Evolutionary conservation across 2,888 invertebrate genomes (phyloP).

Genomic region (Platerodrilus igneus): DNA sequence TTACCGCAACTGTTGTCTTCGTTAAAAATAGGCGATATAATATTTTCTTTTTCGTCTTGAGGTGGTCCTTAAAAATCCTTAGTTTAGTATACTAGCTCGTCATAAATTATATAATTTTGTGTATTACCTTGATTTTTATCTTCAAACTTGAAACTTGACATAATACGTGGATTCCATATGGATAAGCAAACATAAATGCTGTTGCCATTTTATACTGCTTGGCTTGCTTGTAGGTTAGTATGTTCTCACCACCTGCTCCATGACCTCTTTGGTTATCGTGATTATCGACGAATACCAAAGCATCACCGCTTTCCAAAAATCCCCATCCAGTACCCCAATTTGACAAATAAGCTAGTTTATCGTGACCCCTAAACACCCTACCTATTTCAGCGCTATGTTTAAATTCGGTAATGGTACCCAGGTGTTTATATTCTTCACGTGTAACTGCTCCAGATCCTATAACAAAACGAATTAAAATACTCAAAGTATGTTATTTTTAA

Average conservation of each 20-base stretch:
- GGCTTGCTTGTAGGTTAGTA: conserved; percentile 65
- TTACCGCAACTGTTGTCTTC: conserved; percentile 61
- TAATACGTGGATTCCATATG: conserved; percentile 73
- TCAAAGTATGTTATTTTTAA: no score
- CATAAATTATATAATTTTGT: background rate
- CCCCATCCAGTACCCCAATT: conserved; percentile 66
- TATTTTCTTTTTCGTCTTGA: conserved; percentile 55
- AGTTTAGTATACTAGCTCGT: background rate
- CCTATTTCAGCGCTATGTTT: conserved; percentile 54
- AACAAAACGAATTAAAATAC: no score
- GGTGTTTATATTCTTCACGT: conserved; percentile 43
- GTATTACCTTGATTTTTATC: conserved; percentile 51
- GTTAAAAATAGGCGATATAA: conserved; percentile 63
- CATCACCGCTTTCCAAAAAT: conserved; percentile 50
- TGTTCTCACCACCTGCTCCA: conserved; percentile 56
- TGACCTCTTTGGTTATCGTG: conserved; percentile 73
- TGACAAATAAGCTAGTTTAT: conserved; percentile 60
- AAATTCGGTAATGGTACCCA: conserved; percentile 74
- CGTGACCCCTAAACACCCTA: conserved; percentile 55
- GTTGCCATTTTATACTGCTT: conserved; percentile 70
- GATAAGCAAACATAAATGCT: conserved; percentile 83
- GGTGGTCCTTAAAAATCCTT: conserved; percentile 77
- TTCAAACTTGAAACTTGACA: conserved; percentile 78
- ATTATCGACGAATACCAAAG: conserved; percentile 53
- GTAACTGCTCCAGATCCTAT: conserved; percentile 44